Evolutionary conservation across 2,797 vertebrate genomes (phyloP).

Genomic region (Ataeniobius toweri): DNA sequence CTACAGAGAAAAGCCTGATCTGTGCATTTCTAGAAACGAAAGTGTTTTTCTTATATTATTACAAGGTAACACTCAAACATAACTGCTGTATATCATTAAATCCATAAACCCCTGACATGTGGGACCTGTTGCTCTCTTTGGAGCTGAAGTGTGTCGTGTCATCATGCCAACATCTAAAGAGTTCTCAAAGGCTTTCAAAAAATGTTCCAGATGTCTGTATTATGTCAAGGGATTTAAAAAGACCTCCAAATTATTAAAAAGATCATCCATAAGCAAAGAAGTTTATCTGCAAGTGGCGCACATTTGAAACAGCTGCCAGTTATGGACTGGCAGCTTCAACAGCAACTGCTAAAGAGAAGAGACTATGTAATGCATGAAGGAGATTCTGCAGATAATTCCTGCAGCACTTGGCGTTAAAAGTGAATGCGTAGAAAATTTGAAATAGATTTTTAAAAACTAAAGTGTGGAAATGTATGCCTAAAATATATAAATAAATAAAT

Average conservation of each 20-base stretch:
- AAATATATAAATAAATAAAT: neutral
- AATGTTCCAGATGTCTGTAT: neutral
- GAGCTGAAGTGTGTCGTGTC: neutral
- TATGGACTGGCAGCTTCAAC: neutral
- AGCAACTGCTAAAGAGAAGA: neutral
- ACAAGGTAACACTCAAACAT: neutral
- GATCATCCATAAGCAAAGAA: neutral
- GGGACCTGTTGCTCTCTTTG: constrained; percentile 1
- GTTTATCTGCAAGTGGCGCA: neutral
- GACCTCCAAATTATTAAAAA: constrained; percentile 1
- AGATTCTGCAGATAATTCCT: constrained; percentile 3
- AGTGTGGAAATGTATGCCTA: neutral
- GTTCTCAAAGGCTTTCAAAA: neutral
- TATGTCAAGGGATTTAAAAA: constrained; percentile 1
- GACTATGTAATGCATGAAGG: neutral
- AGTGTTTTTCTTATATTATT: neutral
- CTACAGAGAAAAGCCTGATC: neutral
- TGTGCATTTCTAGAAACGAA: neutral
- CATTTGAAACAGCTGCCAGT: constrained; percentile 11
- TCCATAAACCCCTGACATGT: constrained; percentile 8
- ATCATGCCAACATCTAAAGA: constrained; percentile 3
- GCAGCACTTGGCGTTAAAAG: neutral
- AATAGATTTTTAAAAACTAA: neutral
- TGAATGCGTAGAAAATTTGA: neutral
- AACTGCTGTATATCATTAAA: constrained; percentile 7